Base-by-base conservation (phyloP, 1,140 invertebrate genomes). In the Stegodyphus dumicola region DNA sequence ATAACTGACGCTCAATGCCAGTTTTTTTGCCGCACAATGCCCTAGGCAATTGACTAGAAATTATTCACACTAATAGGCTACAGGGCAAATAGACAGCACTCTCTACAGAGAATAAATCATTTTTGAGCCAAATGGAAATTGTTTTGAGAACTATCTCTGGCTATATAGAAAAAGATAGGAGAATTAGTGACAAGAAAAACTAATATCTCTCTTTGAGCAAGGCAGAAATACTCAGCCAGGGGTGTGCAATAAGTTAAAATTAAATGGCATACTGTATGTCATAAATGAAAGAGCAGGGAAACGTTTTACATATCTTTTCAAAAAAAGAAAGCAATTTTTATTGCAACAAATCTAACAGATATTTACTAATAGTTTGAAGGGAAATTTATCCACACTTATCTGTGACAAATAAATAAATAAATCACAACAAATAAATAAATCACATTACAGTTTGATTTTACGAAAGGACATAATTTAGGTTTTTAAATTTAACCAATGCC, bases 11-110 rank as follows among this genome's bases (percentile, higher is more conserved):
- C 5, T 80, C 77, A 80, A 80, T 80, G 77, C 77, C 69, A 17
- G 79, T 81, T 81, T 65, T 33, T 74, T 74, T 60, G 49, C 79
- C 70, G 56, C 70, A 74, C 79, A 56, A 81, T 60, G 53, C 79
- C 79, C 70, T 70, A 74, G 79, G 79, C 79, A 81, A 74, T 74
- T 81, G 79, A 81, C 79, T 81, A 81, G 79, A 81, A 81, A 81
- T 81, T 65, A 81, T 81, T 74, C 79, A 81, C 79, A 81, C 79
- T 81, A 81, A 73, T 15, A 67, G 11, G 65, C 65, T 67, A 67
- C 65, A 67, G 13, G 65, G 65, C 65, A 67, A 18, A 60, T 9
- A 60, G 56, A 60, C 15, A 15, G 15, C 56, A 60, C 15, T 10
- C 56, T 10, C 77, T 80, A 80, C 7, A 60, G 13, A 80, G 53